Conservation (phyloP, 2,113 vertebrate species). For the Misgurnus anguillicaudatus region DNA sequence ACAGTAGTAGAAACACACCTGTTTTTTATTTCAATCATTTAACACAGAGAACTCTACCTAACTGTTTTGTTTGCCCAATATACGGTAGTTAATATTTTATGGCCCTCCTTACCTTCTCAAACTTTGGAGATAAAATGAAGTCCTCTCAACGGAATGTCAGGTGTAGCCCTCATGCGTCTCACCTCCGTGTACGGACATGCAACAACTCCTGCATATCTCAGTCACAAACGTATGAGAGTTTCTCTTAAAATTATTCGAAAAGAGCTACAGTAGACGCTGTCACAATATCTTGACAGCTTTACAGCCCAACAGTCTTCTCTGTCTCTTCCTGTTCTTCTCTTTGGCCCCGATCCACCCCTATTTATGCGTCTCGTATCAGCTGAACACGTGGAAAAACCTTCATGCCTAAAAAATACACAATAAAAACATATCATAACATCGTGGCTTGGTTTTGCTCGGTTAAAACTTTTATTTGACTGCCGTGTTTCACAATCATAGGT, state of each 20-base stretch:
- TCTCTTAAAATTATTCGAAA: constrained; percentile 21
- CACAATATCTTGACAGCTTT: constrained; percentile 24
- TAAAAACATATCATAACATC: neutral
- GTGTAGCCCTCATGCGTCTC: constrained; percentile 53
- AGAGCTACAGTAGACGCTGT: constrained; percentile 28
- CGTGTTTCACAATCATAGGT: neutral
- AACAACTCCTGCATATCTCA: constrained; percentile 57
- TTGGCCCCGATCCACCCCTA: constrained; percentile 68
- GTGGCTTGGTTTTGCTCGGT: neutral
- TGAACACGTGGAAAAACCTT: constrained; percentile 35
- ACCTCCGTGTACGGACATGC: constrained; percentile 53
- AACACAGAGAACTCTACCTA: neutral
- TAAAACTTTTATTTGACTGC: constrained; percentile 7
- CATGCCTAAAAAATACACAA: neutral
- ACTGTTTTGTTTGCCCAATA: neutral
- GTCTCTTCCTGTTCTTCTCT: constrained; percentile 72
- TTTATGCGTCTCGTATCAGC: constrained; percentile 59
- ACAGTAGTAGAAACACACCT: neutral
- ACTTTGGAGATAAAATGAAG: constrained; percentile 21
- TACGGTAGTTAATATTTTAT: neutral
- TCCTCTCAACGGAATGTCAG: constrained; percentile 19
- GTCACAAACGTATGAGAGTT: constrained; percentile 20
- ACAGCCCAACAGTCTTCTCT: constrained; percentile 56
- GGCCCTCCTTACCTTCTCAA: constrained; percentile 49
- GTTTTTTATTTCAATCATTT: neutral